Conservation (phyloP, 2,888 invertebrate genomes). For the Athetis lepigone region DNA sequence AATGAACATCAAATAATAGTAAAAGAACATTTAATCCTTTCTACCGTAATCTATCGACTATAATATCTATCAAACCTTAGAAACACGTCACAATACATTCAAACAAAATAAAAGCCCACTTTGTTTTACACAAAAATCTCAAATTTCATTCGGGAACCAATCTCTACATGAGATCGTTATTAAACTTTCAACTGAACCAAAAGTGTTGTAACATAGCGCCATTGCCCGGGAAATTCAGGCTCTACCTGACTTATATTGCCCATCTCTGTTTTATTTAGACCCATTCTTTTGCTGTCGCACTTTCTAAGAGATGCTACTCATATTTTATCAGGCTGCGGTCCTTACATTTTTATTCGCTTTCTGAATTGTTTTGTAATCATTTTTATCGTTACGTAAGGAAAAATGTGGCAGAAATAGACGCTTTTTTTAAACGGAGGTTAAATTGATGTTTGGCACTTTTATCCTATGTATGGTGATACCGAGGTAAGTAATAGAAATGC, state of each 20-base stretch:
- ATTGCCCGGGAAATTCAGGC: slow-evolving; percentile 50
- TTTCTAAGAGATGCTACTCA: slow-evolving; percentile 45
- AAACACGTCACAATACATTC: slow-evolving; percentile 14
- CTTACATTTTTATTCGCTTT: slow-evolving; percentile 20
- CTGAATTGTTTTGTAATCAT: slow-evolving; percentile 24
- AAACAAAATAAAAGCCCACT: slow-evolving; percentile 10
- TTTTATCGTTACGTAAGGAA: background rate
- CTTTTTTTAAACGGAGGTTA: too few relatives aligned
- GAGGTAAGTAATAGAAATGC: too few relatives aligned
- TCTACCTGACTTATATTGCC: slow-evolving; percentile 65
- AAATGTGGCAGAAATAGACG: too few relatives aligned
- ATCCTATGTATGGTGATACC: too few relatives aligned
- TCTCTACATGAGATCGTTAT: slow-evolving; percentile 35
- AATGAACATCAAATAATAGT: too few relatives aligned
- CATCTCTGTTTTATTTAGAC: slow-evolving; percentile 60
- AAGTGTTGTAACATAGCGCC: slow-evolving; percentile 44
- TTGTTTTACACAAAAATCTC: slow-evolving; percentile 30
- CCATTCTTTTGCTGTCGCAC: slow-evolving; percentile 59
- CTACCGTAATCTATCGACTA: too few relatives aligned
- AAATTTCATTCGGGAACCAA: slow-evolving; percentile 24
- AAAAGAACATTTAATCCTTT: too few relatives aligned
- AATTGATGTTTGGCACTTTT: too few relatives aligned
- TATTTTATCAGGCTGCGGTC: slow-evolving; percentile 30
- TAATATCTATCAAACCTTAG: too few relatives aligned
- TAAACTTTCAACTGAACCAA: slow-evolving; percentile 44